Evolutionary conservation across 2,888 invertebrate genomes (phyloP).

Genomic region (Axea sp.): DNA sequence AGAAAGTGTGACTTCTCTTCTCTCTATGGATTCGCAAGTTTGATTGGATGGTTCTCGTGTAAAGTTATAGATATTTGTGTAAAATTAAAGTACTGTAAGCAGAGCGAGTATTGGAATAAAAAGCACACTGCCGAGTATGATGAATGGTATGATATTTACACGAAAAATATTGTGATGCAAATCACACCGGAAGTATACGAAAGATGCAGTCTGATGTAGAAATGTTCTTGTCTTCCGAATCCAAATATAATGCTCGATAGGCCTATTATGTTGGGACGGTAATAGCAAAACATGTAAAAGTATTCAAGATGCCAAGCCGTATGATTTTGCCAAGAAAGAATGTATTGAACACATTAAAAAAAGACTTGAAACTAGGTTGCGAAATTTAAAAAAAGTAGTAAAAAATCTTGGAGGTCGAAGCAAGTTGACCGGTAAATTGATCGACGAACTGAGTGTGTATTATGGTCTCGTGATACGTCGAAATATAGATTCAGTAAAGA

Average conservation of each 20-base stretch:
- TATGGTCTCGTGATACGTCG: neutral
- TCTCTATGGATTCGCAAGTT: neutral
- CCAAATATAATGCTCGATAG: too few relatives aligned
- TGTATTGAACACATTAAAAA: slow-evolving; percentile 42
- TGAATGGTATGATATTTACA: too few relatives aligned
- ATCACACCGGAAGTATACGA: neutral
- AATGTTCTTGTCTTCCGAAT: slow-evolving; percentile 15
- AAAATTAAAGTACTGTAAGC: slow-evolving; percentile 53
- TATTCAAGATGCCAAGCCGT: neutral
- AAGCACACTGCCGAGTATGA: neutral
- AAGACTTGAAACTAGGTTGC: neutral
- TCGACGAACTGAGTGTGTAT: neutral
- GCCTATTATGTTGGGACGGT: neutral
- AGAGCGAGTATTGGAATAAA: slow-evolving; percentile 44
- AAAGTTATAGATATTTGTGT: slow-evolving; percentile 47
- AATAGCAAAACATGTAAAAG: neutral
- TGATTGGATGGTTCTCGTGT: slow-evolving; percentile 41
- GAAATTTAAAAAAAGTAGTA: neutral
- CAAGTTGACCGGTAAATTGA: neutral
- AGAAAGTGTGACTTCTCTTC: too few relatives aligned
- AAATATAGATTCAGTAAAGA: neutral
- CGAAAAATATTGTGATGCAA: neutral
- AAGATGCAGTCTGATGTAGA: neutral
- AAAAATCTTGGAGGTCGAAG: neutral
- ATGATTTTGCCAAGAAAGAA: slow-evolving; percentile 15